Evolutionary conservation across 2,113 vertebrate genomes (phyloP).

Genomic region (Oncorhynchus clarkii): DNA sequence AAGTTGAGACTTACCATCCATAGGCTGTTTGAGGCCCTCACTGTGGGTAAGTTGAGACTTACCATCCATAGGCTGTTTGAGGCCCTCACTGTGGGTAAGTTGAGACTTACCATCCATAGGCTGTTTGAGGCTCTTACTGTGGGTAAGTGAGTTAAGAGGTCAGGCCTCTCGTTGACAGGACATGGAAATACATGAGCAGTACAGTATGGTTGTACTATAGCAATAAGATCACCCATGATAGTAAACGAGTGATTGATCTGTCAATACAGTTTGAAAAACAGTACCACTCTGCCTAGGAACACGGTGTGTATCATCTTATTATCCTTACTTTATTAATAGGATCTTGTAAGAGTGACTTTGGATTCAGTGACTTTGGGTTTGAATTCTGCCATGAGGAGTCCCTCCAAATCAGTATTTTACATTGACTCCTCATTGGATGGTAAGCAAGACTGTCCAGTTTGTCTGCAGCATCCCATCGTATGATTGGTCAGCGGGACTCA

Average conservation of each 20-base stretch:
- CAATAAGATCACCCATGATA: too few species aligned
- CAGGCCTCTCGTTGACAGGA: too few species aligned
- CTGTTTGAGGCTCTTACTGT: too few species aligned
- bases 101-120: too few species aligned
- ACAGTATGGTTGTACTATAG: neutral
- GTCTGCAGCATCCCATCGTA: neutral
- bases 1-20: slow-evolving; percentile 66
- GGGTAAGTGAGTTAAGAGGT: slow-evolving; percentile 66
- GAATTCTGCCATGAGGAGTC: slow-evolving; percentile 18
- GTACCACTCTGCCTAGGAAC: too few species aligned
- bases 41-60: slow-evolving; percentile 39
- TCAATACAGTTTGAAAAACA: too few species aligned
- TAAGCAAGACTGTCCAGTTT: slow-evolving; percentile 14
- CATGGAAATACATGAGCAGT: too few species aligned
- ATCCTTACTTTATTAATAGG: slow-evolving; percentile 29
- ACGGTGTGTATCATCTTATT: slow-evolving; percentile 13
- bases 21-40: slow-evolving; percentile 85
- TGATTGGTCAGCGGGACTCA: neutral
- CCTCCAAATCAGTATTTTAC: slow-evolving; percentile 36
- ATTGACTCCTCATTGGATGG: slow-evolving; percentile 27
- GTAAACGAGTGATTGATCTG: too few species aligned
- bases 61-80: too few species aligned
- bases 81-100: too few species aligned
- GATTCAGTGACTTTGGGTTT: slow-evolving; percentile 1
- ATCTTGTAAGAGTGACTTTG: slow-evolving; percentile 17